Conservation (phyloP, 2,113 vertebrate species). For the human (Homo sapiens) region GRCh38 chr9:83110001-83110500, state of each 20-base stretch:
- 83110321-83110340: not conserved
- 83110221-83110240: not conserved
- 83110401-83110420: not conserved
- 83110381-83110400: not conserved
- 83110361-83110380: not conserved
- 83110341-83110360: not conserved
- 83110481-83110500: not conserved
- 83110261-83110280: not conserved
- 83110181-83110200: not conserved
- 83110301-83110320: not conserved
- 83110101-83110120: not conserved
- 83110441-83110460: not conserved
- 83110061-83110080: not conserved
- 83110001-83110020: not conserved
- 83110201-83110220: not conserved
- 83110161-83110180: not conserved
- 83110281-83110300: not conserved
- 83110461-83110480: not conserved
- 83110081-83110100: not conserved
- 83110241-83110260: not conserved
- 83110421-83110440: not conserved
- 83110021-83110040: not conserved
- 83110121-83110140: not conserved
- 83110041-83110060: not conserved
- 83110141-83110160: not conserved